A percentile compares a stretch with the other conserved stretches of the same genome.
Conservation (phyloP, 2,797 vertebrate species). For the Sebastes nivosus region DNA sequence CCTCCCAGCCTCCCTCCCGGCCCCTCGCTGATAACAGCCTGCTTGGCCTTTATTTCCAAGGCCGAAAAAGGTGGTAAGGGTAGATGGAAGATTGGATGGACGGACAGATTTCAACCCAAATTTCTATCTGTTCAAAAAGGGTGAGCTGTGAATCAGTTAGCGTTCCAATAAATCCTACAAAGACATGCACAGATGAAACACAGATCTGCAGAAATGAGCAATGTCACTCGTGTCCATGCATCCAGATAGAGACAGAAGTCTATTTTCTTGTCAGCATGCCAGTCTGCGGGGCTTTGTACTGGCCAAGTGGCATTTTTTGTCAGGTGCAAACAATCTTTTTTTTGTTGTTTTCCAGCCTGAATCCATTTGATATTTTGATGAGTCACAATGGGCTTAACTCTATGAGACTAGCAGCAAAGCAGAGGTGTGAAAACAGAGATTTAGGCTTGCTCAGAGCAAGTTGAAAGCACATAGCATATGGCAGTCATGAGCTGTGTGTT, state of each 20-base stretch:
- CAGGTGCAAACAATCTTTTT: neutral
- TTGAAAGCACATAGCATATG: conserved; percentile 3
- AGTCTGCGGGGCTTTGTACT: neutral
- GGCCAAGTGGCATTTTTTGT: neutral
- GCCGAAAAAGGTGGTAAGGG: neutral
- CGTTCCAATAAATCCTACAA: conserved; percentile 14
- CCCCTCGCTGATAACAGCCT: conserved; percentile 39
- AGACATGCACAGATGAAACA: neutral
- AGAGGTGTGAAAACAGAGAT: conserved; percentile 19
- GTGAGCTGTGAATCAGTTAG: neutral
- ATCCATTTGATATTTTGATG: conserved; percentile 31
- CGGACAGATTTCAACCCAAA: conserved; percentile 7
- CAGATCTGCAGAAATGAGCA: neutral
- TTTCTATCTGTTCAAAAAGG: neutral
- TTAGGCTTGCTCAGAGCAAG: neutral
- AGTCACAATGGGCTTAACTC: conserved; percentile 35
- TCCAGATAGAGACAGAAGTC: neutral
- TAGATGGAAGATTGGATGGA: conserved; percentile 17
- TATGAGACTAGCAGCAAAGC: conserved; percentile 4
- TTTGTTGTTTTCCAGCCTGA: conserved; percentile 2
- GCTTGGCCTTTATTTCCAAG: conserved; percentile 22
- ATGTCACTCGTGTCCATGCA: neutral
- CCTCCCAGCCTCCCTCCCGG: neutral
- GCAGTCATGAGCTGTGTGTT: neutral
- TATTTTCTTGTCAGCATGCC: conserved; percentile 14